Conservation (phyloP, 2,888 invertebrate species). For the Clistopyga incitator region DNA sequence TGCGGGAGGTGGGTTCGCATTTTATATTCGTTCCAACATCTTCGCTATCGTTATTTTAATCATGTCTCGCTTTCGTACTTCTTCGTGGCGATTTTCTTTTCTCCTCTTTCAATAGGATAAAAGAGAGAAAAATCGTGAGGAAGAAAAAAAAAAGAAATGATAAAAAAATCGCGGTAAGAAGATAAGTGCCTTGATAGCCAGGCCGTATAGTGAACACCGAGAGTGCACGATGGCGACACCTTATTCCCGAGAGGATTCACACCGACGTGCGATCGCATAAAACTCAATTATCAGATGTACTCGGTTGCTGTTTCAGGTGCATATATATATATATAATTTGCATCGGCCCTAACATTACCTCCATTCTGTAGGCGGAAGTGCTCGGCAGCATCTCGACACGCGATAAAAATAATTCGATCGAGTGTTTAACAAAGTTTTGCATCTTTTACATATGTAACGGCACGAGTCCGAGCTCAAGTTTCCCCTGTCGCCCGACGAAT, state of each 20-base stretch:
- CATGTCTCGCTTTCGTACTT: conserved; percentile 10
- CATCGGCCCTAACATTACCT: background rate
- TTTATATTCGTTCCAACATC: conserved; percentile 14
- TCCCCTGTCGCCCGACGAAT: conserved; percentile 12
- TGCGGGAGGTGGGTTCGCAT: background rate
- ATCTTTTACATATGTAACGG: conserved; percentile 65
- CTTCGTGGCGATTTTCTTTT: conserved; percentile 25
- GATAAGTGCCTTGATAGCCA: conserved; percentile 70
- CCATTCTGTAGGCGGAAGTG: background rate
- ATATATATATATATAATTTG: background rate
- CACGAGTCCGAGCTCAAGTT: conserved; percentile 52
- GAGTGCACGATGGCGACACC: conserved; percentile 55
- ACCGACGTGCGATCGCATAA: conserved; percentile 80
- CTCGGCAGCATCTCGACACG: conserved; percentile 14
- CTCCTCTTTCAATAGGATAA: conserved; percentile 22
- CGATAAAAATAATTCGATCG: conserved; percentile 35
- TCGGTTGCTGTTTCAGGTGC: conserved; percentile 9
- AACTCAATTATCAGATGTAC: conserved; percentile 79
- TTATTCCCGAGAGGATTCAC: conserved; percentile 77
- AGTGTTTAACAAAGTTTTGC: conserved; percentile 64
- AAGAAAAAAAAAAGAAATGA: conserved; percentile 4
- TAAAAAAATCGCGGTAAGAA: conserved; percentile 60
- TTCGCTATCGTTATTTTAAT: background rate
- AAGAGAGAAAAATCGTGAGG: background rate
- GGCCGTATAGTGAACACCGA: conserved; percentile 17